phyloP scores from a whole-genome alignment of 2,888 invertebrate species.

The Germaria angustata region DNA sequence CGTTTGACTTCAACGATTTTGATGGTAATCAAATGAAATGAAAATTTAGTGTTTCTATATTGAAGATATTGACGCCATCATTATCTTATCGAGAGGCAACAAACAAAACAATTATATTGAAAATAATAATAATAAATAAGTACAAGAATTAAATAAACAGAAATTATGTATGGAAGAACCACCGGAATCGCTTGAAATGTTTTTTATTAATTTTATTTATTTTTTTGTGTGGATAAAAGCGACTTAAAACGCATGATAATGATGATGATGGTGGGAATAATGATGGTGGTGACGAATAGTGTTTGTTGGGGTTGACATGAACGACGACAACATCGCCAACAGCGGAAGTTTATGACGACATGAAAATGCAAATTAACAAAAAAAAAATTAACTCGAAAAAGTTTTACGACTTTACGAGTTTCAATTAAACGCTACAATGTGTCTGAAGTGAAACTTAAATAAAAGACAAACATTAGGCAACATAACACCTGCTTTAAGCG shows the following conservation, averaged over 20 bases:
- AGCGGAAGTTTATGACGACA: conserved; percentile 38
- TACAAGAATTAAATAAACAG: not conserved
- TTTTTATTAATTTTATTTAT: no score
- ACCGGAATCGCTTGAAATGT: conserved; percentile 56
- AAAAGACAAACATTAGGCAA: not conserved
- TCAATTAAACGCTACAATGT: not conserved
- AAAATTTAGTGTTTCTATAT: conserved; percentile 42
- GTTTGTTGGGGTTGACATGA: not conserved
- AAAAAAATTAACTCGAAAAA: not conserved
- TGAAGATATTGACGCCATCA: conserved; percentile 46
- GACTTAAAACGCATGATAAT: not conserved
- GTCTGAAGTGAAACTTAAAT: not conserved
- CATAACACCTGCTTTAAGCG: conserved; percentile 8
- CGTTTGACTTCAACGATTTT: not conserved
- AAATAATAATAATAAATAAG: not conserved
- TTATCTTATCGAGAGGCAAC: conserved; percentile 41
- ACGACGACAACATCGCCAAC: not conserved
- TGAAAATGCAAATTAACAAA: conserved; percentile 19
- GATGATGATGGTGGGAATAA: not conserved
- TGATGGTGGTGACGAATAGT: conserved; percentile 9
- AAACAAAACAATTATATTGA: not conserved
- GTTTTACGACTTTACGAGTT: conserved; percentile 20
- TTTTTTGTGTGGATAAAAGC: conserved; percentile 5
- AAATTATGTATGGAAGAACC: conserved; percentile 22
- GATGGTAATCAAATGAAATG: conserved; percentile 30